Evolutionary conservation across 2,888 invertebrate species (phyloP), one percentile per base, ranked within the genome.

Genomic region (Lithophane semibrunnea): DNA sequence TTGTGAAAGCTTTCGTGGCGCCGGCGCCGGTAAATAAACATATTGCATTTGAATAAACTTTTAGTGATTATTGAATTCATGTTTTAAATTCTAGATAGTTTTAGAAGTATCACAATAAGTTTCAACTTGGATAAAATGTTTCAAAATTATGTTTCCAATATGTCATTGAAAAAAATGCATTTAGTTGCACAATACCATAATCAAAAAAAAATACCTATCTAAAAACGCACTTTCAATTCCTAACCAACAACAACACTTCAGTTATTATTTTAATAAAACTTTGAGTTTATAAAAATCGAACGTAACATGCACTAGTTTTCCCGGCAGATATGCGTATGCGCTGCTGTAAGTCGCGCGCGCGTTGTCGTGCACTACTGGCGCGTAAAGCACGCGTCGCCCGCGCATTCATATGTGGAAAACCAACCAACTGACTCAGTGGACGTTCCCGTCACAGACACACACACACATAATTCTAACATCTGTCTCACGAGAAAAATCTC

Each of bases 341-440:
- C 89, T 90, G 92, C 94, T 93, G 92, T 92, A 87, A 92, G 90
- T 87, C 90, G 88, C 86, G 90, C 92, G 91, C 93, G 93, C 93
- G 93, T 91, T 91, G 90, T 89, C 90, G 94, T 94, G 91, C 93
- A 94, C 94, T 94, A 95, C 95, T 94, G 94, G 91, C 92, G 92
- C 90, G 90, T 90, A 90, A 91, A 90, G 89, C 90, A 92, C 91
- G 91, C 92, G 91, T 87, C 93, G 90, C 91, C 88, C 89, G 92
- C 91, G 91, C 93, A 92, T 92, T 93, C 91, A 93, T 93, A 92
- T 92, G 93, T 93, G 95, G 94, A 95, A 96, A 95, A 95, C 92
- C 91, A 90, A 92, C 92, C 90, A 89, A 90, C 91, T 90, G 87
- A 86, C 89, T 84, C 78, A 81, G 89, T 90, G 88, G 87, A 90